phyloP scores from a whole-genome alignment of 2,797 vertebrate genomes.

The Tiaroga cobitis region DNA sequence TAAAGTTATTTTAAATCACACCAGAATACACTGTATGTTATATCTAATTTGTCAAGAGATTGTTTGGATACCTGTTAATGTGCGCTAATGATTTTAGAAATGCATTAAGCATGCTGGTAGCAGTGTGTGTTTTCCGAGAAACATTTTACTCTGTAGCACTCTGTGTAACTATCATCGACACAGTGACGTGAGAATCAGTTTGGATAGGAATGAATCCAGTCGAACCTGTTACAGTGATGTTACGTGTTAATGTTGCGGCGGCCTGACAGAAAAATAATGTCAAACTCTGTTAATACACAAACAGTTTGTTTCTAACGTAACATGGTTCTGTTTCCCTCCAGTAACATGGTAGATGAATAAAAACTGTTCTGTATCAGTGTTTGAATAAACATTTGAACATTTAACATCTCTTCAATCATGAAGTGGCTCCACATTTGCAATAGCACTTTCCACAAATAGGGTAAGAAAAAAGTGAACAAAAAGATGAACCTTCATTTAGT shows the following conservation, averaged over 20 bases:
- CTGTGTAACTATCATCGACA: conserved; percentile 40
- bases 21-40: conserved; percentile 44
- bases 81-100: conserved; percentile 49
- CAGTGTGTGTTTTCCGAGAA: conserved; percentile 38
- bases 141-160: conserved; percentile 31
- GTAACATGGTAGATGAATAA: conserved; percentile 56
- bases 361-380: conserved; percentile 67
- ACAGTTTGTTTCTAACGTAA: conserved; percentile 25
- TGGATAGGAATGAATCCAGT: conserved; percentile 34
- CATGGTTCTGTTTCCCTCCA: conserved; percentile 39
- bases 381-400: conserved; percentile 79
- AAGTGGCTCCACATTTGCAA: background rate
- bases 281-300: conserved; percentile 16
- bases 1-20: conserved; percentile 42
- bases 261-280: conserved; percentile 10
- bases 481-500: no score
- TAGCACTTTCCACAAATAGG: background rate
- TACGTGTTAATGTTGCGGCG: conserved; percentile 16
- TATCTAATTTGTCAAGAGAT: conserved; percentile 31
- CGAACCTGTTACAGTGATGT: conserved; percentile 33
- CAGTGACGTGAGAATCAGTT: conserved; percentile 33
- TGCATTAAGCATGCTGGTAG: conserved; percentile 55
- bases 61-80: conserved; percentile 27
- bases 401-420: conserved; percentile 58
- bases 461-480: no score